Percentiles rank a stretch among this genome's conserved stretches.
These are phyloP conservation scores for Montipora capricornis DNA, from an alignment of 64 coral and sea anemone genomes.

Conservation along the genomic window DNA sequence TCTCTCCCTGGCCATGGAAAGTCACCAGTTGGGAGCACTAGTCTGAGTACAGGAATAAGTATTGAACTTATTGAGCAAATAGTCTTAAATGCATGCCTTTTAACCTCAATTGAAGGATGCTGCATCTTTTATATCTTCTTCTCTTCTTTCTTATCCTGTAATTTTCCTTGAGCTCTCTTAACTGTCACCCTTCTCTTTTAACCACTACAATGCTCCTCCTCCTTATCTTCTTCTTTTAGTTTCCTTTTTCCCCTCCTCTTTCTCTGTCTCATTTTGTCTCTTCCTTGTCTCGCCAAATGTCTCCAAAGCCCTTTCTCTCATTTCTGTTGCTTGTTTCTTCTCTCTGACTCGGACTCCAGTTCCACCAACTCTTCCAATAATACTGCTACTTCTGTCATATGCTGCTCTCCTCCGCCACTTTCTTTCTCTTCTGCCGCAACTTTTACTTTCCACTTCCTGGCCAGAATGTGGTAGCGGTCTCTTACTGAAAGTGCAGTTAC, in stretches of 20 bases:
- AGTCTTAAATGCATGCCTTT: too few relatives aligned
- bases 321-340: constrained; percentile 23
- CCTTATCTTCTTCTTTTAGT: not conserved
- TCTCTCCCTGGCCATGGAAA: too few relatives aligned
- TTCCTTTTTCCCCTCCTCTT: not conserved
- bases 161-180: not conserved
- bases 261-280: not conserved
- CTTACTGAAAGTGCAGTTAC: constrained; percentile 6
- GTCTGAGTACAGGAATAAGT: too few relatives aligned
- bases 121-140: not conserved
- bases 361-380: constrained; percentile 19
- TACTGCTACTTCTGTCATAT: not conserved
- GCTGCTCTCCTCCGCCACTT: not conserved
- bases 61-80: too few relatives aligned
- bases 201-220: constrained; percentile 4
- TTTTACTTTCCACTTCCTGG: constrained; percentile 9
- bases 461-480: not conserved
- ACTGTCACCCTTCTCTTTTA: constrained; percentile 20
- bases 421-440: not conserved
- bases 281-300: constrained; percentile 32
- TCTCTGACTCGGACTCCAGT: not conserved
- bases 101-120: not conserved
- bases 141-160: constrained; percentile 30
- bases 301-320: constrained; percentile 43
- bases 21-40: too few relatives aligned